Base-by-base conservation (phyloP, 1,140 invertebrate species). In the Calephelis nemesis region DNA sequence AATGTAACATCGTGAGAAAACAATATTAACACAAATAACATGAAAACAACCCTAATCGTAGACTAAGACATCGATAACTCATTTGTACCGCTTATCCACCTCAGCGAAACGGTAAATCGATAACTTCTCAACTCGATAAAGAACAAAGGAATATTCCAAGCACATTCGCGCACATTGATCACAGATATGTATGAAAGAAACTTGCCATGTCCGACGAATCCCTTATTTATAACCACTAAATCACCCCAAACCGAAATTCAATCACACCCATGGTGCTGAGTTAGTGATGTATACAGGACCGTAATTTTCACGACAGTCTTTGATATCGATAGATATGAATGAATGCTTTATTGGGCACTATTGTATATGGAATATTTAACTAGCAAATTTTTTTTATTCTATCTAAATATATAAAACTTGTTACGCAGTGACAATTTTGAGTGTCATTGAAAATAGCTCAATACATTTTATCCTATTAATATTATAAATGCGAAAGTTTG, bases 61-160 rank as follows among this genome's bases (percentile, higher is more conserved):
- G 19, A 54, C 15, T 10, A 19, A 30, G 15, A 52, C 7, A 30
- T 54, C 52, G 52, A 54, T 19, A 54, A 54, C 19, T 54, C 13
- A 54, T 54, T 54, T 54, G 42, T 10, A 19, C 19, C 52, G 19
- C 52, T 54, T 54, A 19, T 54, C 15, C 2, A 45, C 42, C 42
- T 45, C 19, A 3, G 30, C 0, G 10, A 39, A 39, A 58, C 30
- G 19, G 7, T 60, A 19, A 60, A 60, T 40, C 54, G 54, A 60
- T 60, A 60, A 40, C 5, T 60, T 60, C 11, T 60, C 30, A 11
- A 60, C 11, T 40, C 30, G 7, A 39, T 60, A 60, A 60, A 60
- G 54, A 60, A 60, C 54, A 60, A 60, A 60, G 54, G 30, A 60
- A 60, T 60, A 60, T 60, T 60, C 54, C 54, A 60, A 60, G 54